phyloP scores from a whole-genome alignment of 2,888 invertebrate species.

The Eulithis testata region DNA sequence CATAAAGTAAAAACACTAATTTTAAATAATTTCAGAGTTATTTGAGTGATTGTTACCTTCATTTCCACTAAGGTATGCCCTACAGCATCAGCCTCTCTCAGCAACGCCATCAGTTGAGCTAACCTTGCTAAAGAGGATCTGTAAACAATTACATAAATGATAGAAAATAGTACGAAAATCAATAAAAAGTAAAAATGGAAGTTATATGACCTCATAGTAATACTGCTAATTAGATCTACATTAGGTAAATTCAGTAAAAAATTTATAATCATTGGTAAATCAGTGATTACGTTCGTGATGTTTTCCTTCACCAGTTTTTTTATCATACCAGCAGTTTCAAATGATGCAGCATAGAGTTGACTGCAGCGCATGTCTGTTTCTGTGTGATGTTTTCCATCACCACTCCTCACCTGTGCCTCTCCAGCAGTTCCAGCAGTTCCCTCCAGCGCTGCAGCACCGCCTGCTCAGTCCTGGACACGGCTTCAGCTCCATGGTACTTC shows the following conservation, averaged over 20 bases:
- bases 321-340: no score
- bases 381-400: not conserved
- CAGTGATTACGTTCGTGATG: no score
- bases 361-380: no score
- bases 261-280: no score
- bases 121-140: conserved; percentile 88
- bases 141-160: not conserved
- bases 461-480: conserved; percentile 88
- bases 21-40: not conserved
- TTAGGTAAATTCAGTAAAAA: no score
- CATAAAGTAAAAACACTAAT: no score
- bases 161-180: not conserved
- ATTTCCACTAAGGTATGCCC: conserved; percentile 93
- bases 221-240: no score
- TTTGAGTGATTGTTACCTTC: conserved; percentile 80
- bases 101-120: conserved; percentile 93
- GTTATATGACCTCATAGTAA: no score
- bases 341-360: no score
- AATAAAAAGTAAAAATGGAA: no score
- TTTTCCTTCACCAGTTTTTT: no score
- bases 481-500: conserved; percentile 95
- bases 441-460: conserved; percentile 95
- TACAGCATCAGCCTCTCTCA: conserved; percentile 96
- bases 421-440: conserved; percentile 92
- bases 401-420: conserved; percentile 86